Conservation (phyloP, 2,113 vertebrate species). For the Genyomyrus donnyi region DNA sequence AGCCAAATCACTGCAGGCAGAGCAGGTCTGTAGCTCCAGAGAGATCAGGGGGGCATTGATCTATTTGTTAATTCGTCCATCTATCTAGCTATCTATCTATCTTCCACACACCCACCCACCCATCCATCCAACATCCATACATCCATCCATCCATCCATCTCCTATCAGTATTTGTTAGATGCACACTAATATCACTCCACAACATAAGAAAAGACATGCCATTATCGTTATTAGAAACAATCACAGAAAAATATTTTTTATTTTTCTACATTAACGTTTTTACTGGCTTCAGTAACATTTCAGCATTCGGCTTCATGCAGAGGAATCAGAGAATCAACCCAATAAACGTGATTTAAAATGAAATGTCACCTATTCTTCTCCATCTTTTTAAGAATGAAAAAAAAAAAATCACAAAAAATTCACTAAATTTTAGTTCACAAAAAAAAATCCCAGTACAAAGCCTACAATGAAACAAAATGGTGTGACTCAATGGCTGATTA, state of each 20-base stretch:
- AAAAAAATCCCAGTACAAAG: neutral
- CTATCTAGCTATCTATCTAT: neutral
- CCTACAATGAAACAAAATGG: neutral
- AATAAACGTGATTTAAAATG: neutral
- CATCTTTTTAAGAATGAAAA: neutral
- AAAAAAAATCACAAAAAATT: neutral
- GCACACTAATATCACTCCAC: neutral
- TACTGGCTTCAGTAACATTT: neutral
- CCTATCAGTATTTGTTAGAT: neutral
- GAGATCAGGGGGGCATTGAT: neutral
- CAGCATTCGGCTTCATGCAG: neutral
- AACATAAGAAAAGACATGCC: neutral
- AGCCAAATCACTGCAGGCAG: neutral
- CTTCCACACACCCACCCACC: no score
- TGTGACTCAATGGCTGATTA: neutral
- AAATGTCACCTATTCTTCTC: neutral
- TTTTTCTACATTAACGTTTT: neutral
- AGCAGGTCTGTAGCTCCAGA: neutral
- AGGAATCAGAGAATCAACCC: neutral
- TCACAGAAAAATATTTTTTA: neutral
- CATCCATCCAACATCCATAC: neutral
- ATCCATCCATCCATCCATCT: neutral
- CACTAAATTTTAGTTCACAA: neutral
- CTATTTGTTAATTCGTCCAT: neutral
- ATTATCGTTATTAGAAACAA: neutral